Base-by-base conservation (phyloP, 2,797 vertebrate species). In the Oryzias sinensis region DNA sequence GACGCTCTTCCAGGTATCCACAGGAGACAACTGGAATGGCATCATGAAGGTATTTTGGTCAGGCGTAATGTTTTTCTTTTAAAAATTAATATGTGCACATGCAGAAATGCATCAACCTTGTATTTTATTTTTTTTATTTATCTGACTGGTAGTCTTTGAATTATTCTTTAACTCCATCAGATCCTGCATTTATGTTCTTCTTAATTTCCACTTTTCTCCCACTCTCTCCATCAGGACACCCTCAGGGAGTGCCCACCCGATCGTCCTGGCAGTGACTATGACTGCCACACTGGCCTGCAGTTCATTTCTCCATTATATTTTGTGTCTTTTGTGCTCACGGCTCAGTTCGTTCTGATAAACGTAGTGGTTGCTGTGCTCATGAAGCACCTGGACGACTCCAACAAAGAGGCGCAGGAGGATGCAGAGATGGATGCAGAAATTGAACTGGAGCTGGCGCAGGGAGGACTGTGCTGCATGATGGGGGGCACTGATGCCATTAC, bases 361-460 rank as follows among this genome's bases (percentile, higher is more conserved):
- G 97, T 99, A 91, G 97, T 99, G 86, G 97, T 99, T 85, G 97
- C 97, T 0, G 97, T 98, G 84, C 94, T 99, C 74, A 99, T 99
- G 97, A 99, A 99, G 82, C 97, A 99, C 80, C 93, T 99, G 42
- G 96, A 99, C 0, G 97, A 99, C 90, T 98, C 96, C 90, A 99
- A 99, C 91, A 98, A 99, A 86, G 97, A 99, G 89, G 96, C 96
- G 14, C 93, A 94, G 89, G 97, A 99, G 89, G 96, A 99, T 45
- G 97, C 97, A 1, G 96, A 98, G 91, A 95, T 98, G 95, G 96
- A 98, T 62, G 97, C 97, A 0, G 96, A 99, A 87, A 95, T 98
- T 59, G 95, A 98, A 88, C 87, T 98, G 81, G 96, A 99, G 93
- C 87, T 97, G 88, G 93, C 96, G 64, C 95, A 97, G 25, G 92